A percentile compares a stretch with the other conserved stretches of the same genome.
These are phyloP conservation scores for Phoxinus dragarum DNA, from an alignment of 2,797 vertebrate genomes.

Conservation along the genomic window DNA sequence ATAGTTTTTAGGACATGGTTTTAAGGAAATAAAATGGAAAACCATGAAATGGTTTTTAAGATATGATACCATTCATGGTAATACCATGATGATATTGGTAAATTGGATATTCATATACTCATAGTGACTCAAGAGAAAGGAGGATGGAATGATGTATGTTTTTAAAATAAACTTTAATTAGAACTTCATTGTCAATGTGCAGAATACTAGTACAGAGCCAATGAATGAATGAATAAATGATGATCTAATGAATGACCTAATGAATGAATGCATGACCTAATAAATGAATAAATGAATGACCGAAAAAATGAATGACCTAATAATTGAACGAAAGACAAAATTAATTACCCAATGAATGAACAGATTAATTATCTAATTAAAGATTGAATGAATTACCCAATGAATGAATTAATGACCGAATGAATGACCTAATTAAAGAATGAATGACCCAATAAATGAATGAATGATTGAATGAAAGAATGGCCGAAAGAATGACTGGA, in stretches of 20 bases:
- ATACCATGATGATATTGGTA: not conserved
- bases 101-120: too few species aligned
- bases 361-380: too few species aligned
- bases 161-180: not conserved
- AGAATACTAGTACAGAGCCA: not conserved
- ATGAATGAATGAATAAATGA: too few species aligned
- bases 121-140: not conserved
- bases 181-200: not conserved
- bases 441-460: not conserved
- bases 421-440: not conserved
- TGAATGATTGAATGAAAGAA: accelerated
- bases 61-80: not conserved
- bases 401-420: not conserved
- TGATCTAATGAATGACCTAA: too few species aligned
- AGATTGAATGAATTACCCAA: not conserved
- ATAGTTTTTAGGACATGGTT: not conserved
- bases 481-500: not conserved
- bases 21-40: not conserved
- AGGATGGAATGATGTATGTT: not conserved
- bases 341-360: too few species aligned
- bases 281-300: not conserved
- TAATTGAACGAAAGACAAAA: too few species aligned
- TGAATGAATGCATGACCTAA: not conserved
- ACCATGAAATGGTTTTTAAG: not conserved
- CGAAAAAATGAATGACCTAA: not conserved